These are phyloP conservation scores for Patella caerulea DNA, from an alignment of 2,888 invertebrate species.

Conservation along the genomic window DNA sequence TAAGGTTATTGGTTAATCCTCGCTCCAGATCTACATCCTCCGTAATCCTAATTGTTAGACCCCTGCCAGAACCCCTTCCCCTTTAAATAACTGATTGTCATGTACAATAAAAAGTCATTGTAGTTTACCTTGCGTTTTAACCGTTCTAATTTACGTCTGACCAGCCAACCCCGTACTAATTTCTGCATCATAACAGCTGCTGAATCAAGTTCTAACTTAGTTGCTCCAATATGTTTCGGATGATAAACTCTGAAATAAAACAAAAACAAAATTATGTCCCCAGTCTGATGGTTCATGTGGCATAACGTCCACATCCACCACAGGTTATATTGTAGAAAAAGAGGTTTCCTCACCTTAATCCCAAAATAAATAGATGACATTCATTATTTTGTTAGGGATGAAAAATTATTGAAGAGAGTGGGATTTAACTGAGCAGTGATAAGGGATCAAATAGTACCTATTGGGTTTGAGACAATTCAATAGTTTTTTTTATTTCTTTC, in stretches of 20 bases:
- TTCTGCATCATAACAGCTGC: constrained; percentile 66
- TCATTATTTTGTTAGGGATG: neutral
- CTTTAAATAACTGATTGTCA: neutral
- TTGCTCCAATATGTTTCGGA: constrained; percentile 62
- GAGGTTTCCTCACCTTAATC: too few relatives aligned
- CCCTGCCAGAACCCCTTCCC: neutral
- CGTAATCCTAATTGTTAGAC: too few relatives aligned
- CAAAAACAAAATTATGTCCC: neutral
- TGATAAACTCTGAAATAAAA: constrained; percentile 61
- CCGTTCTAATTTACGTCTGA: constrained; percentile 55
- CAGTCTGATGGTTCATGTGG: too few relatives aligned
- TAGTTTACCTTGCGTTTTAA: constrained; percentile 61
- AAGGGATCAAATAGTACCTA: too few relatives aligned
- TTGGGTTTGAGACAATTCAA: too few relatives aligned
- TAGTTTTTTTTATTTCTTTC: too few relatives aligned
- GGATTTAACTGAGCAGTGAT: too few relatives aligned
- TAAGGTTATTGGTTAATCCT: neutral
- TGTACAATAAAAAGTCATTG: neutral
- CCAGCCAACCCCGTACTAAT: constrained; percentile 61
- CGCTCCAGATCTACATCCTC: neutral
- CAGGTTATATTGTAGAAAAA: too few relatives aligned
- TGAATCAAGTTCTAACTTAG: constrained; percentile 52
- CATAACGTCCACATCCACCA: too few relatives aligned
- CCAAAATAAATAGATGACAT: too few relatives aligned
- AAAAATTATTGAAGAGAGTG: too few relatives aligned